Evolutionary conservation across 1,140 invertebrate genomes (phyloP).

Genomic region (Drosophila hydei): DNA sequence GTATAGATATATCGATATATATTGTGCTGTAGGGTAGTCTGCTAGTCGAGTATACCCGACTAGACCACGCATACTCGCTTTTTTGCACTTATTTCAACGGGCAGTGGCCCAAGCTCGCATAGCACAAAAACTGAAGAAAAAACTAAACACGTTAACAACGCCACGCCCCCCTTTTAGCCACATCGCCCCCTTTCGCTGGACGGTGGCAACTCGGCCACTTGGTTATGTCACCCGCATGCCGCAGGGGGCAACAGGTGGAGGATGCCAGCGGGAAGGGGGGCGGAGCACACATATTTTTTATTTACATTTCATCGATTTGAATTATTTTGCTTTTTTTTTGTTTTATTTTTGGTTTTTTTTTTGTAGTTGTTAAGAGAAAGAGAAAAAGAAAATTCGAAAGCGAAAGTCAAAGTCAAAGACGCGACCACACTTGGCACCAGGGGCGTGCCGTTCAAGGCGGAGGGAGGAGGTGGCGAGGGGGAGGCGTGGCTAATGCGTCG

Average conservation of each 20-base stretch:
- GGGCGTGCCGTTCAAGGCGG: neutral
- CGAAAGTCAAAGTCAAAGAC: conserved; percentile 82
- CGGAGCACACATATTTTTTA: conserved; percentile 7
- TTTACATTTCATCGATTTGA: conserved; percentile 27
- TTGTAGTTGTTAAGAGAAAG: conserved; percentile 22
- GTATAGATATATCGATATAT: neutral
- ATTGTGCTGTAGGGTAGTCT: neutral
- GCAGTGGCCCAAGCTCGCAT: conserved; percentile 10
- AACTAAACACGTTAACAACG: conserved; percentile 38
- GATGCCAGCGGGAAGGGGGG: neutral
- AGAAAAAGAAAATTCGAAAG: conserved; percentile 81
- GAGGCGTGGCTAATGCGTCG: conserved; percentile 13
- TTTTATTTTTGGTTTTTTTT: conserved; percentile 11
- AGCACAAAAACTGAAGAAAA: conserved; percentile 34
- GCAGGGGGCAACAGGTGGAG: neutral
- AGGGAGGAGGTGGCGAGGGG: neutral
- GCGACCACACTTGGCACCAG: conserved; percentile 7
- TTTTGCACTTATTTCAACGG: conserved; percentile 75
- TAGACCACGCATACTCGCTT: neutral
- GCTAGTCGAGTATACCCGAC: neutral
- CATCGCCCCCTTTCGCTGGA: neutral
- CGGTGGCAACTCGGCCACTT: conserved; percentile 66
- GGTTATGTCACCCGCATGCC: conserved; percentile 70
- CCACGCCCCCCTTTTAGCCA: neutral
- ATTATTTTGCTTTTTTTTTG: conserved; percentile 11